phyloP scores from a whole-genome alignment of 1,140 invertebrate genomes.

The Mizuhopecten yessoensis region DNA sequence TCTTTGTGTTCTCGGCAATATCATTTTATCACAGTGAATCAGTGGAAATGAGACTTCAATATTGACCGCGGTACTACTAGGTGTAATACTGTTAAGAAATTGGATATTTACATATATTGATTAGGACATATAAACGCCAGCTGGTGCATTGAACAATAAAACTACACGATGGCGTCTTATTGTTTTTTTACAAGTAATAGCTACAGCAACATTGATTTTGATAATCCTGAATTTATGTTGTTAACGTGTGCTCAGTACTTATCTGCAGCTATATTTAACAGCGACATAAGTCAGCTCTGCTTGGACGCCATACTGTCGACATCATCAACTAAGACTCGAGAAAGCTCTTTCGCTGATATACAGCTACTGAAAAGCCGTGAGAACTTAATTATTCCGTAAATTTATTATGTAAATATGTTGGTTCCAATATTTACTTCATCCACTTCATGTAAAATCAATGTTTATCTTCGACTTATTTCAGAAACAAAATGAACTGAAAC shows the following conservation, averaged over 20 bases:
- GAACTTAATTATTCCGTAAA: no score
- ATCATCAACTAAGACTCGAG: no score
- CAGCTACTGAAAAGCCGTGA: no score
- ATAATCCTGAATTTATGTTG: neutral
- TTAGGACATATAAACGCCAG: neutral
- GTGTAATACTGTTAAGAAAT: neutral
- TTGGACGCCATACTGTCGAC: no score
- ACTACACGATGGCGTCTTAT: neutral
- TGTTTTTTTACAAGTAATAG: neutral
- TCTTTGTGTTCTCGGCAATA: neutral
- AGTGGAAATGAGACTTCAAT: neutral
- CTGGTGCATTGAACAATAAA: neutral
- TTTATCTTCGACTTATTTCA: neutral
- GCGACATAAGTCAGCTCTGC: neutral
- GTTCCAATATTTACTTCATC: no score
- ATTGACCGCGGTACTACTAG: neutral
- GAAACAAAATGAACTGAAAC: constrained; percentile 8
- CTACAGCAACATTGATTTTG: neutral
- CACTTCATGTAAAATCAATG: neutral
- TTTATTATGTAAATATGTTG: no score
- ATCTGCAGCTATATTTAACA: no score
- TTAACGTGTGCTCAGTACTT: no score
- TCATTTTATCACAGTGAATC: neutral
- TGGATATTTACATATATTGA: neutral
- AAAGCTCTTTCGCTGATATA: no score